Evolutionary conservation across 2,888 invertebrate species (phyloP).

Genomic region (Meiosimyza platycephala): DNA sequence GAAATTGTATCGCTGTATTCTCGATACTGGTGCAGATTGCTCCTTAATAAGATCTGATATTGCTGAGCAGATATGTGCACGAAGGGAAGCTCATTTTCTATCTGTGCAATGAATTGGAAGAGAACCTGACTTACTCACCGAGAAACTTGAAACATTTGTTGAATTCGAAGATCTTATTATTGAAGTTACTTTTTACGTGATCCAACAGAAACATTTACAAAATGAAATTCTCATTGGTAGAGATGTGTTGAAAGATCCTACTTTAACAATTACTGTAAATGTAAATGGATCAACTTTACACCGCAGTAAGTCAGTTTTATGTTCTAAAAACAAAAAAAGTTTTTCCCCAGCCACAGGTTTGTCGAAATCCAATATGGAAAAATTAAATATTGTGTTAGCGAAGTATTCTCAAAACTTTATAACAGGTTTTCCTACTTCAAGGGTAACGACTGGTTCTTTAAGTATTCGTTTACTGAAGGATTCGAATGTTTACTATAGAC

Average conservation of each 20-base stretch:
- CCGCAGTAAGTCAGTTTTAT: conserved; percentile 24
- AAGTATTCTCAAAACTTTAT: conserved; percentile 34
- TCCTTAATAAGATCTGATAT: conserved; percentile 37
- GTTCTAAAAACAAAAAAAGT: conserved; percentile 1
- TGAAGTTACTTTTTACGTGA: conserved; percentile 20
- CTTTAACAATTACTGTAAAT: conserved; percentile 26
- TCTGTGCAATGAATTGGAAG: no score
- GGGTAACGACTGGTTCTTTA: neutral
- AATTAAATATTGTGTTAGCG: conserved; percentile 27
- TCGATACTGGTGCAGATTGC: conserved; percentile 35
- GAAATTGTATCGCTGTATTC: conserved; percentile 36
- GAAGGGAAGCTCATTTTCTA: conserved; percentile 8
- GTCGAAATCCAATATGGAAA: conserved; percentile 4
- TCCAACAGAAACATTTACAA: conserved; percentile 1
- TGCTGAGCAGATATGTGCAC: conserved; percentile 30
- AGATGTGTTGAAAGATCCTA: no score
- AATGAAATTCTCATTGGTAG: no score
- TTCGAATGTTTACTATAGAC: conserved; percentile 29
- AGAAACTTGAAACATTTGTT: conserved; percentile 1
- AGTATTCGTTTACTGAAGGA: conserved; percentile 33
- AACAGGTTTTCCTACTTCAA: neutral
- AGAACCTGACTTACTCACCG: conserved; percentile 2
- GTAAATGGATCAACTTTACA: conserved; percentile 27
- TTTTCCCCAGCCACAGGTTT: neutral
- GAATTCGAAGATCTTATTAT: conserved; percentile 24